Base-by-base conservation (phyloP, 2,113 vertebrate genomes). In the Thamnophis sirtalis region DNA sequence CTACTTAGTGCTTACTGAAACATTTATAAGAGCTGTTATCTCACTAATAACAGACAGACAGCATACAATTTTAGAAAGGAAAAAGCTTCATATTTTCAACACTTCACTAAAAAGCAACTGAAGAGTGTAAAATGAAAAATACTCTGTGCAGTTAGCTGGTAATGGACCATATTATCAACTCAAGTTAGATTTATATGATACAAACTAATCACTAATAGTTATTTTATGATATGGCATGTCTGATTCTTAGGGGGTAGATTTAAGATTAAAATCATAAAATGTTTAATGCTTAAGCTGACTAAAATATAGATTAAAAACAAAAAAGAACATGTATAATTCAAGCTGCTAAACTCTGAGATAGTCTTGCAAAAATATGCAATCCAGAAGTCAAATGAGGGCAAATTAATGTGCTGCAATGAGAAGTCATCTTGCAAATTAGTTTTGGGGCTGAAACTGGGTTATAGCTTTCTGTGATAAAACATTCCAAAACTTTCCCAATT, bases 21-120 rank as follows among this genome's bases (percentile, higher is more conserved):
- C 98, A 98, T 98, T 98, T 98, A 98, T 98, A 98, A 98, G 98
- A 98, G 98, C 98, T 97, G 98, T 98, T 98, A 98, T 98, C 97
- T 97, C 95, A 97, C 97, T 98, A 98, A 98, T 98, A 98, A 98
- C 97, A 98, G 98, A 98, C 97, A 98, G 98, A 97, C 98, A 98
- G 97, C 96, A 94, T 97, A 97, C 98, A 98, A 98, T 98, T 98
- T 97, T 97, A 98, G 97, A 98, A 97, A 97, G 97, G 97, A 98
- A 98, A 98, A 98, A 98, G 98, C 98, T 98, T 98, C 98, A 98
- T 97, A 98, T 98, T 98, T 98, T 98, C 97, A 98, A 98, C 98
- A 98, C 97, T 97, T 97, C 97, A 96, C 97, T 97, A 97, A 98
- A 98, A 98, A 98, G 98, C 98, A 98, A 98, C 97, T 97, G 98